These are phyloP conservation scores for Drosophila picticornis DNA, from an alignment of 2,888 invertebrate species.

Conservation along the genomic window DNA sequence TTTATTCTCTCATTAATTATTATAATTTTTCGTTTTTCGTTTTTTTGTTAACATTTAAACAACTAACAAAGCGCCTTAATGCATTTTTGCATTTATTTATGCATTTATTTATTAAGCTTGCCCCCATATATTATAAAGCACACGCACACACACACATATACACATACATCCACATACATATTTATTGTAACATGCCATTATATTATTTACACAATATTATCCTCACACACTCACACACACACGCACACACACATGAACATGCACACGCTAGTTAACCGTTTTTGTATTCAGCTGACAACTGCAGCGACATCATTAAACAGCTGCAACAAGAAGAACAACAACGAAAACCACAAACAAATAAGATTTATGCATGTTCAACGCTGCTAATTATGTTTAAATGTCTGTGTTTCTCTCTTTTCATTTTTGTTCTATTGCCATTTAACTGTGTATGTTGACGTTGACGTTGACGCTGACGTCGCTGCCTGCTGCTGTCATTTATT, in stretches of 20 bases:
- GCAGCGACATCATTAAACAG: slow-evolving; percentile 72
- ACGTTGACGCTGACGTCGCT: slow-evolving; percentile 31
- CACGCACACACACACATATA: slow-evolving; percentile 2
- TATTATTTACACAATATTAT: slow-evolving; percentile 60
- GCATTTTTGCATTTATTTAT: slow-evolving; percentile 42
- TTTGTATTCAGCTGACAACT: slow-evolving; percentile 55
- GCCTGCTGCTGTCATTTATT: slow-evolving; percentile 12
- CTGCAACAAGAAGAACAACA: slow-evolving; percentile 31
- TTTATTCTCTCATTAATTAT: slow-evolving; percentile 20
- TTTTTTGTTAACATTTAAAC: slow-evolving; percentile 56
- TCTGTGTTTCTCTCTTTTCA: slow-evolving; percentile 9
- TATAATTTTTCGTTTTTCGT: not conserved
- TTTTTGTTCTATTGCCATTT: slow-evolving; percentile 22
- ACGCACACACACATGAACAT: slow-evolving; percentile 10
- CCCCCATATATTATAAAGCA: slow-evolving; percentile 40
- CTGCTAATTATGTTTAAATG: slow-evolving; percentile 62
- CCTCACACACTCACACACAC: slow-evolving; percentile 17
- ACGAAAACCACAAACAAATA: slow-evolving; percentile 28
- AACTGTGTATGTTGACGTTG: slow-evolving; percentile 31
- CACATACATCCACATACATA: slow-evolving; percentile 17
- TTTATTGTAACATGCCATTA: slow-evolving; percentile 30
- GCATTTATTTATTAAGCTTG: slow-evolving; percentile 58
- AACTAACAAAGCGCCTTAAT: slow-evolving; percentile 74
- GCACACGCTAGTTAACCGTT: slow-evolving; percentile 51
- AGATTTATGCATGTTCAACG: slow-evolving; percentile 64